Evolutionary conservation across 2,113 vertebrate species (phyloP).

Genomic region (Sphaerodactylus townsendi): DNA sequence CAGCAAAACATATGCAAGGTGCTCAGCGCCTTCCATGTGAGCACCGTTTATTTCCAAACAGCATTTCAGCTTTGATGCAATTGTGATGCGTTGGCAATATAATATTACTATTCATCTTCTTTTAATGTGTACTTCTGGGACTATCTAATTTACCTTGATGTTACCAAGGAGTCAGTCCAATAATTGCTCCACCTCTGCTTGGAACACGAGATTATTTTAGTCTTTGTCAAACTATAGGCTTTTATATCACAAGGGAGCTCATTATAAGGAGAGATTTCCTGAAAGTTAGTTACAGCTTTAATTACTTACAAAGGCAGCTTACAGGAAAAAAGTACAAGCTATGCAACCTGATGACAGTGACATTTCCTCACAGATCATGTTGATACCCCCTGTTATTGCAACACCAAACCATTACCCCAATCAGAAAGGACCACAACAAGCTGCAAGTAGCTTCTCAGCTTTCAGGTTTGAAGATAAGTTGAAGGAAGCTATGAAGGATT

Average conservation of each 20-base stretch:
- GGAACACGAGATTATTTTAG: constrained; percentile 41
- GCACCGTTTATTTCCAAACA: constrained; percentile 1
- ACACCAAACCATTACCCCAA: constrained; percentile 29
- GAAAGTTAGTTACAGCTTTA: constrained; percentile 63
- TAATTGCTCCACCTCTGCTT: constrained; percentile 24
- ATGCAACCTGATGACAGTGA: constrained; percentile 42
- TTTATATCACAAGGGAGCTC: constrained; percentile 64
- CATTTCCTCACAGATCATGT: constrained; percentile 40
- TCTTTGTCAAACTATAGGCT: constrained; percentile 43
- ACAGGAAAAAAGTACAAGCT: constrained; percentile 36
- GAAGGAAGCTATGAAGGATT: background rate
- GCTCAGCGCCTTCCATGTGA: background rate
- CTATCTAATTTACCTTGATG: constrained; percentile 38
- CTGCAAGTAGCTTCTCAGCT: constrained; percentile 2
- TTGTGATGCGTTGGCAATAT: background rate
- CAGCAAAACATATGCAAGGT: background rate
- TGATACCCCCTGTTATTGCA: constrained; percentile 53
- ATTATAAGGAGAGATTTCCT: constrained; percentile 62
- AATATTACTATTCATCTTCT: constrained; percentile 1
- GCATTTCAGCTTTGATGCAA: constrained; percentile 18
- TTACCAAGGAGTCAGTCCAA: constrained; percentile 15
- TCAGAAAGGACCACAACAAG: constrained; percentile 34
- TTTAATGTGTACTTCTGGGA: constrained; percentile 15
- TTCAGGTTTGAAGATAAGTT: background rate
- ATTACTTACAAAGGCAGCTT: constrained; percentile 50